A percentile compares a stretch with the other conserved stretches of the same genome.
Conservation (phyloP, 2,113 vertebrate genomes). For the Triplophysa rosa region DNA sequence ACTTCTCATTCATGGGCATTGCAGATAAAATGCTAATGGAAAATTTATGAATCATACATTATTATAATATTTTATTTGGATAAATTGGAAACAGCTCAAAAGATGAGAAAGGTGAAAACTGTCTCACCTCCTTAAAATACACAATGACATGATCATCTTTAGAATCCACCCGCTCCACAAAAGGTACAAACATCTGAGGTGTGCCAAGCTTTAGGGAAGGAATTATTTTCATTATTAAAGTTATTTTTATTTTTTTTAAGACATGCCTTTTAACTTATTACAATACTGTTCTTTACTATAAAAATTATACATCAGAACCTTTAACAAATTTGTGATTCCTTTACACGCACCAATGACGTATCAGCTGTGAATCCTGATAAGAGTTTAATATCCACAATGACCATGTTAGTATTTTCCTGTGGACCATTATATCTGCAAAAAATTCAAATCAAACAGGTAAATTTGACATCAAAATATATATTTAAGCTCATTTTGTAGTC, state of each 20-base stretch:
- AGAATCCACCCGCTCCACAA: constrained; percentile 65
- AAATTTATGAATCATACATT: background rate
- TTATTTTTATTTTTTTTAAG: background rate
- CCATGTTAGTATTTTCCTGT: constrained; percentile 61
- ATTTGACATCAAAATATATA: no score
- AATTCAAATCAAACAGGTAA: background rate
- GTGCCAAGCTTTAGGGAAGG: constrained; percentile 56
- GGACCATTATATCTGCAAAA: constrained; percentile 38
- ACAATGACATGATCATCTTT: constrained; percentile 61
- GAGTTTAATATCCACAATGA: constrained; percentile 67
- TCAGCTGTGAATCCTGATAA: constrained; percentile 68
- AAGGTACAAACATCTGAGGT: background rate
- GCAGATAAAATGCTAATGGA: no score
- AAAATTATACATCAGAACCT: no score
- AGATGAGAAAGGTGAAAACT: no score
- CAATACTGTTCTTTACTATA: no score
- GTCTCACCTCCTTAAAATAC: constrained; percentile 65
- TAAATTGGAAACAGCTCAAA: no score
- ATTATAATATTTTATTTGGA: background rate
- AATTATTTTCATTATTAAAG: background rate
- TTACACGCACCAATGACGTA: constrained; percentile 29
- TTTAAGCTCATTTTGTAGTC: no score
- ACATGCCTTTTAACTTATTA: no score
- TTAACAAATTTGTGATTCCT: background rate
- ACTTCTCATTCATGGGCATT: background rate